Evolutionary conservation across 1,140 invertebrate genomes (phyloP).

Genomic region (Papilio dardanus): DNA sequence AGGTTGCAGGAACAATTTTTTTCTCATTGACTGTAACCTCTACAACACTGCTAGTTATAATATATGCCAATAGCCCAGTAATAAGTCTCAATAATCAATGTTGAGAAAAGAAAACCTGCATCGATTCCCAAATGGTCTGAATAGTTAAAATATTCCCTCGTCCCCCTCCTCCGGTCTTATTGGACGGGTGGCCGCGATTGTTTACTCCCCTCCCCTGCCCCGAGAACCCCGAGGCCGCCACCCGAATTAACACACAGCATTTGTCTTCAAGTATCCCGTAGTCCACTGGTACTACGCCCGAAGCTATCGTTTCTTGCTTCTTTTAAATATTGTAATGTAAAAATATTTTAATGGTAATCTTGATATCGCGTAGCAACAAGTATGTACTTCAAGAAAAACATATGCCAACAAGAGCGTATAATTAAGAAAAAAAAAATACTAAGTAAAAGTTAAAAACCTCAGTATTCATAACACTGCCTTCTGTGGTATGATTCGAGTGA

Average conservation of each 20-base stretch:
- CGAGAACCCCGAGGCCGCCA: conserved; percentile 52
- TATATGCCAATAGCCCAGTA: no score
- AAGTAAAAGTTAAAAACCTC: no score
- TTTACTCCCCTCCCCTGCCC: conserved; percentile 67
- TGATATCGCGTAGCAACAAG: not conserved
- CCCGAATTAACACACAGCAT: conserved; percentile 75
- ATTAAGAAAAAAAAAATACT: no score
- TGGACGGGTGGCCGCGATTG: conserved; percentile 76
- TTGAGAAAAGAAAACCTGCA: conserved; percentile 15
- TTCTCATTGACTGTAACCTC: no score
- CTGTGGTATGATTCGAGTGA: not conserved
- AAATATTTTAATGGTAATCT: not conserved
- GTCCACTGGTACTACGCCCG: conserved; percentile 33
- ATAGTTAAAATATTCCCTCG: conserved; percentile 29
- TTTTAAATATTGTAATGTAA: conserved; percentile 38
- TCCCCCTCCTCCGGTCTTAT: conserved; percentile 69
- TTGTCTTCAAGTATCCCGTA: conserved; percentile 58
- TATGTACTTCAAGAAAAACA: not conserved
- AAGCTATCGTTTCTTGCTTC: conserved; percentile 41
- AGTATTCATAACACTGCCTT: no score
- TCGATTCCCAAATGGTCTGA: conserved; percentile 17
- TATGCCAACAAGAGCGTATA: no score
- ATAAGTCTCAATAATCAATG: not conserved
- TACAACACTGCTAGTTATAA: no score
- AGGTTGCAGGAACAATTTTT: not conserved